Conservation (phyloP, 2,113 vertebrate genomes). For the Paraplagusia blochii region DNA sequence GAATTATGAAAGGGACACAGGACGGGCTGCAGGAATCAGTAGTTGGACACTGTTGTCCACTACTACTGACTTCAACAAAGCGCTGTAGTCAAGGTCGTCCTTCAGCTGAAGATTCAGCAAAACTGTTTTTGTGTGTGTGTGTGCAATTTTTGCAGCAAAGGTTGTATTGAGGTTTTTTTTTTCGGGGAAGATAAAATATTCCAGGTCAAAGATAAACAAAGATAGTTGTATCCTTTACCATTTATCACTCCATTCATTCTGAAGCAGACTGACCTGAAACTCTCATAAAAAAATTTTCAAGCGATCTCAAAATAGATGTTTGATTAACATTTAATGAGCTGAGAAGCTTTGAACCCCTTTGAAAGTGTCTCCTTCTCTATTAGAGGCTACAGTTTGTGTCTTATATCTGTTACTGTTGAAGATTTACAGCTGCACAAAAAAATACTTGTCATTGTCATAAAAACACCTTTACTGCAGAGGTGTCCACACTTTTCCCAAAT, state of each 20-base stretch:
- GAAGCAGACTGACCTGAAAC: conserved; percentile 65
- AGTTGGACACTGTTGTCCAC: conserved; percentile 33
- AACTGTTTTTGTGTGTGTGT: conserved; percentile 1
- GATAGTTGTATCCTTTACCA: conserved; percentile 2
- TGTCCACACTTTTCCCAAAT: too few species aligned
- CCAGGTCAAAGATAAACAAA: neutral
- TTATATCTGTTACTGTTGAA: conserved; percentile 24
- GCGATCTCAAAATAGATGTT: conserved; percentile 80
- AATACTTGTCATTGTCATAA: too few species aligned
- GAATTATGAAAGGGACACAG: conserved; percentile 60
- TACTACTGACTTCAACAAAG: conserved; percentile 36
- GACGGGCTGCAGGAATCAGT: conserved; percentile 53
- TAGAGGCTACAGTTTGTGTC: conserved; percentile 30
- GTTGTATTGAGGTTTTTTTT: neutral
- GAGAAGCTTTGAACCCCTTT: conserved; percentile 70
- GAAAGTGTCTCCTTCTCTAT: conserved; percentile 68
- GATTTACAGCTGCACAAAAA: too few species aligned
- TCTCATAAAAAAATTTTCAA: conserved; percentile 75
- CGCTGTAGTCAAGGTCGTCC: conserved; percentile 14
- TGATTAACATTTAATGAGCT: conserved; percentile 83
- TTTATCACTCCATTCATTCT: conserved; percentile 17
- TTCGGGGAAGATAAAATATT: neutral
- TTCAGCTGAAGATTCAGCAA: conserved; percentile 11
- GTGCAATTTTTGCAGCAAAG: neutral
- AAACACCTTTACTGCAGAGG: too few species aligned